A percentile compares a stretch with the other conserved stretches of the same genome.
Evolutionary conservation across 35 echinoderm and acorn worm genomes (phyloP).

Genomic region (Apostichopus parvimensis): DNA sequence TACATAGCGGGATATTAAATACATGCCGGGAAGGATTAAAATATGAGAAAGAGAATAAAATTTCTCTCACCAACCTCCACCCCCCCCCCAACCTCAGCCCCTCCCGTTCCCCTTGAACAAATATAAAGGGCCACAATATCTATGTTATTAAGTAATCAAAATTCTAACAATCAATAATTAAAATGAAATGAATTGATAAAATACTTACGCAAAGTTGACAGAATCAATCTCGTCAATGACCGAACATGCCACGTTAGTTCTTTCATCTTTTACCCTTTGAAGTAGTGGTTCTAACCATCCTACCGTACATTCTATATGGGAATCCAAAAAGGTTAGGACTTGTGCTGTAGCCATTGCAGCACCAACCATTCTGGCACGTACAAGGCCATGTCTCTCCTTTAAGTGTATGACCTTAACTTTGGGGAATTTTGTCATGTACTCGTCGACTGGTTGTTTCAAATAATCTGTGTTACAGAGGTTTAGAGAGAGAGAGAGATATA

Average conservation of each 20-base stretch:
- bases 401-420: slow-evolving; percentile 84
- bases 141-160: too few relatives aligned
- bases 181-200: neutral
- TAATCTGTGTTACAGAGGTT: slow-evolving; percentile 47
- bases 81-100: too few relatives aligned
- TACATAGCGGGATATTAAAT: too few relatives aligned
- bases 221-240: slow-evolving; percentile 88
- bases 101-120: too few relatives aligned
- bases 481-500: too few relatives aligned
- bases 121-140: too few relatives aligned
- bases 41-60: too few relatives aligned
- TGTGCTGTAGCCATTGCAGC: slow-evolving; percentile 60
- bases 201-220: slow-evolving; percentile 78
- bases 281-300: slow-evolving; percentile 94
- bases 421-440: slow-evolving; percentile 89
- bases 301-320: slow-evolving; percentile 93
- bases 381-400: slow-evolving; percentile 78
- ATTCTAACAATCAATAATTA: too few relatives aligned
- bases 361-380: slow-evolving; percentile 77
- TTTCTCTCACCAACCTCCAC: too few relatives aligned
- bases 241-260: slow-evolving; percentile 71
- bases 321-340: slow-evolving; percentile 92
- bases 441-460: slow-evolving; percentile 77
- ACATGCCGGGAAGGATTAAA: too few relatives aligned
- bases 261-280: slow-evolving; percentile 76